These are phyloP conservation scores for Oreochromis tanganicae DNA, from an alignment of 2,113 vertebrate genomes.

Conservation along the genomic window DNA sequence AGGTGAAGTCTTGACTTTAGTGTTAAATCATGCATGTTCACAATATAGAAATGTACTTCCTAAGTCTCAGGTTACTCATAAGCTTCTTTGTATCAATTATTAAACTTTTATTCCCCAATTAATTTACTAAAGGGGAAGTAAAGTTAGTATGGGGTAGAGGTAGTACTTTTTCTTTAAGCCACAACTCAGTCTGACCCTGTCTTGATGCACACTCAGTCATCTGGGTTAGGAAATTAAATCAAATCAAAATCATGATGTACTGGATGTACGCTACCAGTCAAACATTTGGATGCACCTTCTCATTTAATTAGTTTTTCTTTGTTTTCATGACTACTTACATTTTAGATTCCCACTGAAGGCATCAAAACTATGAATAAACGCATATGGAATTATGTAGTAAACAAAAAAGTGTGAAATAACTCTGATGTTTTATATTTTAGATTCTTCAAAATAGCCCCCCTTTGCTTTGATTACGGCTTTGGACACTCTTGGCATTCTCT, in stretches of 20 bases:
- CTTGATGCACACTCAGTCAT: no score
- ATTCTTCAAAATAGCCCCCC: neutral
- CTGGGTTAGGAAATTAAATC: no score
- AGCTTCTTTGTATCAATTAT: neutral
- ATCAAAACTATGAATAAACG: no score
- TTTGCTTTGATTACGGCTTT: neutral
- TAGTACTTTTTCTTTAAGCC: neutral
- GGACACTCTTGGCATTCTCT: neutral
- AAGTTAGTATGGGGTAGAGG: neutral
- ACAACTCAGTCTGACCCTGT: neutral
- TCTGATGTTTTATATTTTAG: no score
- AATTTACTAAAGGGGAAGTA: neutral
- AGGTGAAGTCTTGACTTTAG: neutral
- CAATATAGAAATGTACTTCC: neutral
- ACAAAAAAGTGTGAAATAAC: no score
- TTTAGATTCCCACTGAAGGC: no score
- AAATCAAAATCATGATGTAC: no score
- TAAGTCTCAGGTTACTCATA: neutral
- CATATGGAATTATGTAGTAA: no score
- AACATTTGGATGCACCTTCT: no score
- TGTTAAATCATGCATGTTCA: neutral
- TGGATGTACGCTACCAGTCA: no score
- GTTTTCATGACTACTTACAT: no score
- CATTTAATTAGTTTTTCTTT: no score
- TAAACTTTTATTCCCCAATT: rapidly evolving